Conservation (phyloP, 2,113 vertebrate genomes). For the Castor canadensis region DNA sequence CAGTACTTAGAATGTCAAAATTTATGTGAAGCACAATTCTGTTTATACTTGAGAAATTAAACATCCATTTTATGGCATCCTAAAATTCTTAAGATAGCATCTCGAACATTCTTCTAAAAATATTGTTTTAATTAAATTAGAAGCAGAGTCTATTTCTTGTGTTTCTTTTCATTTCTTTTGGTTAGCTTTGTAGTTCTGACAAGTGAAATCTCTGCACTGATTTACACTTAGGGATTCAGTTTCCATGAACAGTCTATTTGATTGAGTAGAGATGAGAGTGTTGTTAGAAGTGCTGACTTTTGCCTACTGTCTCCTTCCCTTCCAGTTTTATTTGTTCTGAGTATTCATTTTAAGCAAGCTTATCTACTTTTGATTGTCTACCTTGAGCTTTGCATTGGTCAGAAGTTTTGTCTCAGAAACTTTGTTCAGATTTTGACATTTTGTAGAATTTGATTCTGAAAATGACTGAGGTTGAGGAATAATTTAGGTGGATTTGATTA, state of each 20-base stretch:
- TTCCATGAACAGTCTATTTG: neutral
- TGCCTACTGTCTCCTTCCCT: neutral
- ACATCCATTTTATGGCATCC: neutral
- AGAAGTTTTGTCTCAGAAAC: neutral
- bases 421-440: constrained; percentile 18
- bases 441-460: constrained; percentile 36
- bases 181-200: neutral
- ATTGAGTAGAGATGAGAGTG: neutral
- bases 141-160: neutral
- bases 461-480: constrained; percentile 55
- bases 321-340: neutral
- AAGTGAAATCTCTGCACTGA: neutral
- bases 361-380: neutral
- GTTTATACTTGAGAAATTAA: neutral
- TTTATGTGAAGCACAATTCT: neutral
- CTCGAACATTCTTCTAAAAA: constrained; percentile 32
- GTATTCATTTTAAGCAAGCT: neutral
- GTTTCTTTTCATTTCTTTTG: neutral
- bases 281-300: neutral
- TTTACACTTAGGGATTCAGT: neutral
- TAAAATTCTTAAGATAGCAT: constrained; percentile 17
- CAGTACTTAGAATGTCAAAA: neutral
- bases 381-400: neutral
- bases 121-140: neutral
- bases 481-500: constrained; percentile 56